These are phyloP conservation scores for Corydoras sp. DNA, from an alignment of 2,113 vertebrate genomes.

Conservation along the genomic window DNA sequence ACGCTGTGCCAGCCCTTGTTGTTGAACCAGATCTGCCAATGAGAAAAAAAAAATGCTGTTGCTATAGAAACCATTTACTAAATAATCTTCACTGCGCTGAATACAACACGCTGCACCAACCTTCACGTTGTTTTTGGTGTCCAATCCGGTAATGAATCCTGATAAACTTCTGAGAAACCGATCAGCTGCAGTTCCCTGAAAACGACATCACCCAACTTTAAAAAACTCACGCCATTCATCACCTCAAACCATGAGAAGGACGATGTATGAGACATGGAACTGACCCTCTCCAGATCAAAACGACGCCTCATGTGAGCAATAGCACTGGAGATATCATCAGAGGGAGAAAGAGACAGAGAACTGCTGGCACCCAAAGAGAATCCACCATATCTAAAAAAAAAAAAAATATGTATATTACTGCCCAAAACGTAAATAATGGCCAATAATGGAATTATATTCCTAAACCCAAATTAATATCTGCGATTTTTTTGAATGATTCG, in stretches of 20 bases:
- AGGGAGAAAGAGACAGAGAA: slow-evolving; percentile 68
- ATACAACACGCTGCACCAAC: slow-evolving; percentile 52
- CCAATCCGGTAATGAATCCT: slow-evolving; percentile 81
- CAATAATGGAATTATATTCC: neutral
- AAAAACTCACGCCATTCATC: neutral
- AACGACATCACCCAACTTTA: neutral
- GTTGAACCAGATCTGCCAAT: slow-evolving; percentile 93
- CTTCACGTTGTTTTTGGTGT: slow-evolving; percentile 93
- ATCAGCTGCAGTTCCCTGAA: slow-evolving; percentile 81
- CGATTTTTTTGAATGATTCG: slow-evolving; percentile 1
- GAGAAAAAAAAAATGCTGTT: neutral
- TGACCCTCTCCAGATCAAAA: slow-evolving; percentile 77
- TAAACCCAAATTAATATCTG: neutral
- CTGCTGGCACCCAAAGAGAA: slow-evolving; percentile 87
- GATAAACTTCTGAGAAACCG: slow-evolving; percentile 84
- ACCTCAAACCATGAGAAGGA: too few relatives aligned
- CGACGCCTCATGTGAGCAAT: slow-evolving; percentile 76
- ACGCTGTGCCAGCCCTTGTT: slow-evolving; percentile 98
- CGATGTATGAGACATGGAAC: slow-evolving; percentile 3
- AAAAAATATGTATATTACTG: neutral
- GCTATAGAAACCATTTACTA: neutral
- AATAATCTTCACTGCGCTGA: too few relatives aligned
- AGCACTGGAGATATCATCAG: slow-evolving; percentile 74
- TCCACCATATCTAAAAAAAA: slow-evolving; percentile 80
- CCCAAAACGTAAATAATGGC: slow-evolving; percentile 7